A percentile compares a stretch with the other conserved stretches of the same genome.
Evolutionary conservation across 2,888 invertebrate species (phyloP).

Genomic region (Pediacus dermestoides): DNA sequence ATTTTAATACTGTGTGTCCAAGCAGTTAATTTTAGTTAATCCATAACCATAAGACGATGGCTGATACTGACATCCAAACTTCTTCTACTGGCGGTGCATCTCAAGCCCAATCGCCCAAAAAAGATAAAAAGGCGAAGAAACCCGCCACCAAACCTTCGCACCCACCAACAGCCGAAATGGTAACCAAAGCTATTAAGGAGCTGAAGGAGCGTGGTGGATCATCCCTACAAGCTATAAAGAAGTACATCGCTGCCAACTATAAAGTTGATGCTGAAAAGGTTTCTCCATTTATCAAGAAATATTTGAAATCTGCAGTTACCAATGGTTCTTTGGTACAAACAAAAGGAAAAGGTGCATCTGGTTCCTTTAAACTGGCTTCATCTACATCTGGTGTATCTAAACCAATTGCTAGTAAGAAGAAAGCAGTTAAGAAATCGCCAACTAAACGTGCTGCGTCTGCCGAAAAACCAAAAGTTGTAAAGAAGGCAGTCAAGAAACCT

Average conservation of each 20-base stretch:
- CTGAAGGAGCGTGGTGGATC: conserved; percentile 59
- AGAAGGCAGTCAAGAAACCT: no score
- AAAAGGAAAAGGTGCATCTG: conserved; percentile 56
- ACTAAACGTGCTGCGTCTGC: conserved; percentile 9
- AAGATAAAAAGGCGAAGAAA: conserved; percentile 21
- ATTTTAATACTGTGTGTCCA: no score
- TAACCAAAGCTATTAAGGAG: conserved; percentile 54
- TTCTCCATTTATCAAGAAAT: conserved; percentile 58
- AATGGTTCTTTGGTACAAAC: conserved; percentile 55
- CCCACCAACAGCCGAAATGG: conserved; percentile 56
- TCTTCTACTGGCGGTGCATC: conserved; percentile 7
- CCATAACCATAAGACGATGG: no score
- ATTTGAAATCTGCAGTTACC: conserved; percentile 56
- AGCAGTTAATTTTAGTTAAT: no score
- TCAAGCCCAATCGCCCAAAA: conserved; percentile 24
- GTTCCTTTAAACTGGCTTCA: conserved; percentile 51
- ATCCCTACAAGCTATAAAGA: conserved; percentile 58
- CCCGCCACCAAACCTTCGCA: conserved; percentile 36
- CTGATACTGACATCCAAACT: conserved; percentile 11
- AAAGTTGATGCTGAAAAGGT: conserved; percentile 58
- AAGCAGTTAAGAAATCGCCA: conserved; percentile 29
- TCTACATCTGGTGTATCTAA: no score
- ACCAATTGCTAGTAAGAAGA: no score
- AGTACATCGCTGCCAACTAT: conserved; percentile 59
- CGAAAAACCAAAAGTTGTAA: conserved; percentile 2